Base-by-base conservation (phyloP, 2,888 invertebrate genomes). In the Cataglyphis rosenhaueri region DNA sequence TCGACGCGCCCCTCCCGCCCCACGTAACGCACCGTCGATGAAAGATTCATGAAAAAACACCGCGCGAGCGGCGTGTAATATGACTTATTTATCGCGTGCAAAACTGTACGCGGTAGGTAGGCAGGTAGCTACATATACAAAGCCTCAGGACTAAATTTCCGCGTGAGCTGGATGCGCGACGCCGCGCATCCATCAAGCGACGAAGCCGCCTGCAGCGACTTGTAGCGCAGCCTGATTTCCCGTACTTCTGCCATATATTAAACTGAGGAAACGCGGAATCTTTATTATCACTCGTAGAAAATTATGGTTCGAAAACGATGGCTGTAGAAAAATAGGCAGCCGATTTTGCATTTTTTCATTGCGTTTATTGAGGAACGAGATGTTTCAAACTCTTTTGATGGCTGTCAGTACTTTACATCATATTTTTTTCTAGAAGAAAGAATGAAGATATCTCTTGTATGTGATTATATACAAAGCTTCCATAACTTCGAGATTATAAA, bases 1-100 rank as follows among this genome's bases (percentile, higher is more conserved):
- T 76, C 66, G 76, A 66, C 64, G 52, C 29, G 52, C 65, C 52
- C 12, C 32, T 29, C 62, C 62, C 44, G 21, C n/a, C 21, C 32
- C 32, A 0, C 32, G 3, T 74, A 64, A 76, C 76, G 76, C 66
- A 76, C 66, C 66, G 38, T 25, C 76, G 66, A 76, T 76, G 76
- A 76, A 76, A 76, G 76, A 76, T 76, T 76, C 76, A 76, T 76
- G 76, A 76, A 76, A 48, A 76, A 76, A 76, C 66, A 76, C 15
- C 38, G 65, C 38, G 25, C 65, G 48, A 48, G 48, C 8, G 76
- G n/a, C 76, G 55, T 66, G 76, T 66, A 76, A 76, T 76, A 76
- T 76, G 66, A 76, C 76, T 76, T 76, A 66, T 76, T 76, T 76
- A 76, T 76, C 66, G 66, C 38, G 41, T 66, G 76, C 76, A 76